Percentiles rank a stretch among this genome's conserved stretches.
Conservation (phyloP, 2,797 vertebrate genomes). For the Poeciliopsis gracilis region DNA sequence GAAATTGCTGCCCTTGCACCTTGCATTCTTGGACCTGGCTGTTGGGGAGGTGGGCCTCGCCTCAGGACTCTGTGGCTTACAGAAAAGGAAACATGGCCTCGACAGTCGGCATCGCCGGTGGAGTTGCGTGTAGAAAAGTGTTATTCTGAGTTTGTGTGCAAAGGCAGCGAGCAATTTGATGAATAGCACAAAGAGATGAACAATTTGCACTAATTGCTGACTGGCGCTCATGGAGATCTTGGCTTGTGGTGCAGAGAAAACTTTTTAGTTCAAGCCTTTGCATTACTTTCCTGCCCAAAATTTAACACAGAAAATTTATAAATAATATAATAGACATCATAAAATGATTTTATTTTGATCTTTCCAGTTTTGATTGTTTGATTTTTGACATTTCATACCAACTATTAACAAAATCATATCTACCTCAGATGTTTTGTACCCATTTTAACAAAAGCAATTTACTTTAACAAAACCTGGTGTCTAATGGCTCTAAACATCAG, state of each 20-base stretch:
- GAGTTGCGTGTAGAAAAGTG: slow-evolving; percentile 41
- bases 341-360: not conserved
- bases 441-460: not conserved
- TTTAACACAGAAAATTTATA: not conserved
- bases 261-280: not conserved
- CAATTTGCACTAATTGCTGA: slow-evolving; percentile 1
- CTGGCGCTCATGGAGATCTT: not conserved
- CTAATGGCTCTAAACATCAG: not conserved
- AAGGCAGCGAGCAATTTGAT: slow-evolving; percentile 16
- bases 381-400: not conserved
- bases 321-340: not conserved
- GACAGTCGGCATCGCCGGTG: slow-evolving; percentile 32
- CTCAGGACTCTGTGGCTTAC: slow-evolving; percentile 30
- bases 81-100: slow-evolving; percentile 39
- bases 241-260: not conserved
- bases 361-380: not conserved
- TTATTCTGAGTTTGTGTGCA: slow-evolving; percentile 28
- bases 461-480: not conserved
- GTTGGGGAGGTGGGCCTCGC: slow-evolving; percentile 26
- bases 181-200: slow-evolving; percentile 6
- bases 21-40: slow-evolving; percentile 69
- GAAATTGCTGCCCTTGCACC: slow-evolving; percentile 76
- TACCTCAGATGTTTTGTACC: not conserved
- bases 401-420: not conserved
- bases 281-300: not conserved